Percentiles rank a stretch among this genome's conserved stretches.
These are phyloP conservation scores for Lemur catta DNA, from an alignment of 2,797 vertebrate species.

Conservation along the genomic window DNA sequence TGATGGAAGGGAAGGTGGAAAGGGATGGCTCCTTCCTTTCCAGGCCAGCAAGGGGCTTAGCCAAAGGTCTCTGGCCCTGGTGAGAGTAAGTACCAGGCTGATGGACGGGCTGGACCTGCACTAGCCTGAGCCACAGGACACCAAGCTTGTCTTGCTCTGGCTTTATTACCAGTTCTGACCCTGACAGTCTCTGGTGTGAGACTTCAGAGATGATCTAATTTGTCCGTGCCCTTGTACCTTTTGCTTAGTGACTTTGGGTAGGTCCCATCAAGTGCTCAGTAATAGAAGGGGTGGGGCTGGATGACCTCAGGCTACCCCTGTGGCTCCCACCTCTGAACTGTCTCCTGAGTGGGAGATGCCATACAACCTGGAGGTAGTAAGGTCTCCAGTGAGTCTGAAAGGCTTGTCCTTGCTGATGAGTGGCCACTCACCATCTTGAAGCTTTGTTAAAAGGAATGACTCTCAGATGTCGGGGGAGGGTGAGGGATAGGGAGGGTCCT, in stretches of 20 bases:
- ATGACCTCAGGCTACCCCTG: neutral
- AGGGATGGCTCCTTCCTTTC: neutral
- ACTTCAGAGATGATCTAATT: neutral
- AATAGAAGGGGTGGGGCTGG: neutral
- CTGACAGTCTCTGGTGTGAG: neutral
- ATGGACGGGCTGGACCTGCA: neutral
- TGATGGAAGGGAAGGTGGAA: neutral
- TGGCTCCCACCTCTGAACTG: neutral
- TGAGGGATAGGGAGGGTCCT: neutral
- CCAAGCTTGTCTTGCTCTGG: neutral
- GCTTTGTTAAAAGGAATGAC: neutral
- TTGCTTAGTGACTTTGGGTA: neutral
- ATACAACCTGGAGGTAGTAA: neutral
- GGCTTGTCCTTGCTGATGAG: neutral
- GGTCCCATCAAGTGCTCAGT: neutral
- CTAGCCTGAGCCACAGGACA: neutral
- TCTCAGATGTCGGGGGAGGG: neutral
- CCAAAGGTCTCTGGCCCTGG: neutral
- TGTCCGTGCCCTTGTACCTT: neutral
- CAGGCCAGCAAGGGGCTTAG: neutral
- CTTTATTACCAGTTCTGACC: neutral
- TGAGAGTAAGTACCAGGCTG: neutral
- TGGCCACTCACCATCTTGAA: neutral
- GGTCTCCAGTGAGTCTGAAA: neutral
- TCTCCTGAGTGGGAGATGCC: neutral